phyloP scores from a whole-genome alignment of 2,797 vertebrate species.

The Sebastes umbrosus region DNA sequence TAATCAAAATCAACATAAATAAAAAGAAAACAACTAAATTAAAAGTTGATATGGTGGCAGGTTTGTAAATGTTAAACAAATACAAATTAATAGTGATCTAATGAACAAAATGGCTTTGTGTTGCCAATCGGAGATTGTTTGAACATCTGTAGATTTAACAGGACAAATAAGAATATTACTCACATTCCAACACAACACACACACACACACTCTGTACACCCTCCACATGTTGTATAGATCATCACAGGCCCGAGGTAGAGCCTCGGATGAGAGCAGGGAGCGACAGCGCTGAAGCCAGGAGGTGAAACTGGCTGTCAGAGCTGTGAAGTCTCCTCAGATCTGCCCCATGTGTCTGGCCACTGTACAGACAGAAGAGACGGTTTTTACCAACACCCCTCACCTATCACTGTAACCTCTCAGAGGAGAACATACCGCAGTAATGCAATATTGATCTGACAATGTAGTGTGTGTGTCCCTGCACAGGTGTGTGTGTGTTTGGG shows the following conservation, averaged over 20 bases:
- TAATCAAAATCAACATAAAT: neutral
- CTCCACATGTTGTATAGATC: constrained; percentile 30
- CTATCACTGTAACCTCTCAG: constrained; percentile 71
- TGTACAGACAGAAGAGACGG: constrained; percentile 52
- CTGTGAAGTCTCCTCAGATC: constrained; percentile 67
- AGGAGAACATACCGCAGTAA: constrained; percentile 74
- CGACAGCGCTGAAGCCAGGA: constrained; percentile 55
- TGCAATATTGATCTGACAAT: constrained; percentile 79
- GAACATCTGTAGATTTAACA: constrained; percentile 1
- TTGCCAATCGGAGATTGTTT: neutral
- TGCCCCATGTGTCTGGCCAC: constrained; percentile 52
- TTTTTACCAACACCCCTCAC: constrained; percentile 65
- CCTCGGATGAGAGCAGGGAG: constrained; percentile 33
- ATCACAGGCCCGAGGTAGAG: constrained; percentile 42
- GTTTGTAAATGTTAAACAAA: neutral
- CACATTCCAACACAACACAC: neutral
- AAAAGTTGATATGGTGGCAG: neutral
- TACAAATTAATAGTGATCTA: neutral
- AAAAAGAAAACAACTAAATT: neutral
- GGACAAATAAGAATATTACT: neutral
- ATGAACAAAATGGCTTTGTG: neutral
- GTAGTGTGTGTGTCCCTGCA: constrained; percentile 25
- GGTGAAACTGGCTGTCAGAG: constrained; percentile 68
- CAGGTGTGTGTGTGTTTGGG: constrained; percentile 37
- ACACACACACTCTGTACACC: neutral